Evolutionary conservation across 2,113 vertebrate species (phyloP).

Genomic region (Ginglymostoma cirratum): DNA sequence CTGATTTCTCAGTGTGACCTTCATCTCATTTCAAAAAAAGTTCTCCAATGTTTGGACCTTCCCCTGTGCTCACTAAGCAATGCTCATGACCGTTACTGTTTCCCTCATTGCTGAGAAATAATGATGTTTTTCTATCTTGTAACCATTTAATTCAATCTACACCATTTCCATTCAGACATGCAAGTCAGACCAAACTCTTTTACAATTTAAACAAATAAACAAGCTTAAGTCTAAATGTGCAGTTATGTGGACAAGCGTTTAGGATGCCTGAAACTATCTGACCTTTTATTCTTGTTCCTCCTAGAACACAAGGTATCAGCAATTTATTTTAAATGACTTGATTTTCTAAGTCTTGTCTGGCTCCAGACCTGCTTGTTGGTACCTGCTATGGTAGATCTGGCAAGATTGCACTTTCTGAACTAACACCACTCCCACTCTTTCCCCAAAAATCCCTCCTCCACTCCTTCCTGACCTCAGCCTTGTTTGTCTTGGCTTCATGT

Average conservation of each 20-base stretch:
- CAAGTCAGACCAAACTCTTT: neutral
- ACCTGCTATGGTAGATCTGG: neutral
- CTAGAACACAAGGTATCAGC: neutral
- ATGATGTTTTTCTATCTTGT: neutral
- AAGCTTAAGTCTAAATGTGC: neutral
- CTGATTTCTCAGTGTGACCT: neutral
- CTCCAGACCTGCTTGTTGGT: neutral
- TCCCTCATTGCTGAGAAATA: neutral
- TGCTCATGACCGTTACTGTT: neutral
- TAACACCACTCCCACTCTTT: neutral
- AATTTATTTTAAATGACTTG: neutral
- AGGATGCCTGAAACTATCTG: neutral
- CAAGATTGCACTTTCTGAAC: neutral
- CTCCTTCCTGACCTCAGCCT: neutral
- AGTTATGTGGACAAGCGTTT: neutral
- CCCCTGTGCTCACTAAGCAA: neutral
- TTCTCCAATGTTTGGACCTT: neutral
- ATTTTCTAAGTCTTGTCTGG: neutral
- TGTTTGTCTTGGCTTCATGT: neutral
- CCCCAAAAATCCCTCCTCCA: neutral
- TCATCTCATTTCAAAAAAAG: neutral
- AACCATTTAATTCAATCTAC: neutral
- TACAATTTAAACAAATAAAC: neutral
- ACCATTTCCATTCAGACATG: neutral
- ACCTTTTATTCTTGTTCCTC: neutral